phyloP scores from a whole-genome alignment of 1,140 invertebrate genomes.

The Drosophila fuyamai region DNA sequence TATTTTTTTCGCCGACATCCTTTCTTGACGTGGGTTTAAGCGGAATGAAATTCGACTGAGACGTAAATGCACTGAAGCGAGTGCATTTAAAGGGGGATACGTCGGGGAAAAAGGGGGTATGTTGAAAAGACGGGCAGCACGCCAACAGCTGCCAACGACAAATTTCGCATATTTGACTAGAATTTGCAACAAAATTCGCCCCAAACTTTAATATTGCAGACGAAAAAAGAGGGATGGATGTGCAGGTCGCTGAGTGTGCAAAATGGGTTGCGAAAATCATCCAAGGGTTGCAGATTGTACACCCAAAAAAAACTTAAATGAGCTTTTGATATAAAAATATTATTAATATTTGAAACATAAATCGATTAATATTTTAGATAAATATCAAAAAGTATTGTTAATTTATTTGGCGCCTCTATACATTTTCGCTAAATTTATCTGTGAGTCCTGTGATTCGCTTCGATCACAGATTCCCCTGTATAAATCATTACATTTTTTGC shows the following conservation, averaged over 20 bases:
- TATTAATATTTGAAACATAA: no score
- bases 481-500: no score
- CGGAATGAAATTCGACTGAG: conserved; percentile 42
- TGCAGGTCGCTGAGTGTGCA: conserved; percentile 43
- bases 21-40: conserved; percentile 26
- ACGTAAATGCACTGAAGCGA: conserved; percentile 31
- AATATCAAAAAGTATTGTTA: no score
- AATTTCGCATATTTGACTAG: conserved; percentile 42
- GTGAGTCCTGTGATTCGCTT: no score
- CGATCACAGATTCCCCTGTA: no score
- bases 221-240: conserved; percentile 30
- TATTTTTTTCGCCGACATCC: conserved; percentile 25
- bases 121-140: conserved; percentile 8
- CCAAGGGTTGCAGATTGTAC: conserved; percentile 35
- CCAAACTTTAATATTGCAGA: conserved; percentile 37
- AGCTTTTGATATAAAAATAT: no score
- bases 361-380: no score
- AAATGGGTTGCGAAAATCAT: conserved; percentile 29
- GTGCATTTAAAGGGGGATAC: conserved; percentile 9
- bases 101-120: neutral
- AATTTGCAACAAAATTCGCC: conserved; percentile 46
- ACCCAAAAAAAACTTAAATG: neutral
- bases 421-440: no score
- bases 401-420: no score
- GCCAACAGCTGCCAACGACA: conserved; percentile 47